Conservation (phyloP, 2,113 vertebrate genomes). For the Oreochromis spilurus region DNA sequence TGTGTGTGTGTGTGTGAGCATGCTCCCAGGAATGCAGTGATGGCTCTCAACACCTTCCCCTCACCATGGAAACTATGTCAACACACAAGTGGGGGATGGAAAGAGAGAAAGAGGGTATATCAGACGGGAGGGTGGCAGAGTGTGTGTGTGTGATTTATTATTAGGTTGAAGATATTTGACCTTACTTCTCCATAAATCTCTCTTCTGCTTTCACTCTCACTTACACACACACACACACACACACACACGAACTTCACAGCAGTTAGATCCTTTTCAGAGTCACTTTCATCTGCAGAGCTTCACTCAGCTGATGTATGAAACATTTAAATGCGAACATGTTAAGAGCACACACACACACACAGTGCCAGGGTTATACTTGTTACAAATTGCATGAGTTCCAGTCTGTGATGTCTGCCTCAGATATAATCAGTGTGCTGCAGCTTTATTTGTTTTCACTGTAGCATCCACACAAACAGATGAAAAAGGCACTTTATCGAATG, state of each 20-base stretch:
- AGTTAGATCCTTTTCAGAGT: conserved; percentile 11
- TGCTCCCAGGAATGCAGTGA: conserved; percentile 14
- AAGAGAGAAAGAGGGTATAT: background rate
- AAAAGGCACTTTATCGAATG: background rate
- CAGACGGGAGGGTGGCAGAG: background rate
- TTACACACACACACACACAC: background rate
- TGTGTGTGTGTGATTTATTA: conserved; percentile 41
- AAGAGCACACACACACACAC: background rate
- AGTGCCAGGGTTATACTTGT: background rate
- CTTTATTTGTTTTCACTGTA: background rate
- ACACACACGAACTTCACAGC: conserved; percentile 2
- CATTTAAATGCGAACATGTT: background rate
- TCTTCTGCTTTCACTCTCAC: background rate
- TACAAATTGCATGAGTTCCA: background rate
- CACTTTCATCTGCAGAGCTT: conserved; percentile 33
- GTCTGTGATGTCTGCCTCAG: background rate
- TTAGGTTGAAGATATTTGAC: conserved; percentile 51
- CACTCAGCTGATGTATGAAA: conserved; percentile 28
- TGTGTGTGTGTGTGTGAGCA: conserved; percentile 22
- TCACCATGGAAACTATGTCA: conserved; percentile 61
- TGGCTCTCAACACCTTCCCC: conserved; percentile 22
- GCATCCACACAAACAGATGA: background rate
- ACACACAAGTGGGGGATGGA: conserved; percentile 13
- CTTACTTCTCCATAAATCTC: conserved; percentile 26
- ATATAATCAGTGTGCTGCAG: background rate